phyloP scores from a whole-genome alignment of 2,888 invertebrate species.

The Tillus elongatus region DNA sequence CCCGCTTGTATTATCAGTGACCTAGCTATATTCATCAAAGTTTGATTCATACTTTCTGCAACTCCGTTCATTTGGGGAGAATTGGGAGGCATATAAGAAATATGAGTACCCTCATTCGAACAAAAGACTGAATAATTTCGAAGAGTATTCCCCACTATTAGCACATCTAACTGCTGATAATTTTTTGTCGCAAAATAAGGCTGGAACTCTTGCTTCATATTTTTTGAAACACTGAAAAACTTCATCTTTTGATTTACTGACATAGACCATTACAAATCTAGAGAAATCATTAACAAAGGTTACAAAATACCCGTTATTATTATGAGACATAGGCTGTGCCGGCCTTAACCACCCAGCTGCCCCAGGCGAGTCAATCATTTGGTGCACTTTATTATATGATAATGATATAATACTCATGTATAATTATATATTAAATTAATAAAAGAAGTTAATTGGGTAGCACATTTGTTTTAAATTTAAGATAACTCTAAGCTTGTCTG shows the following conservation, averaged over 20 bases:
- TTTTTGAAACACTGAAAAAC: slow-evolving; percentile 14
- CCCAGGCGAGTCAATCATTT: no score
- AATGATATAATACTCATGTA: no score
- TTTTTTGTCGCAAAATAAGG: slow-evolving; percentile 10
- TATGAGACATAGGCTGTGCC: no score
- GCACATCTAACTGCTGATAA: slow-evolving; percentile 8
- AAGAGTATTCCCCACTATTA: slow-evolving; percentile 8
- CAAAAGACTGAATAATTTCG: background rate
- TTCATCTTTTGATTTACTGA: slow-evolving; percentile 13
- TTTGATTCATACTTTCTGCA: slow-evolving; percentile 17
- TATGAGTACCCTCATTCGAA: slow-evolving; percentile 9
- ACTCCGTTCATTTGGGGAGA: slow-evolving; percentile 16
- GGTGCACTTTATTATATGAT: no score
- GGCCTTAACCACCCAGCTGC: no score
- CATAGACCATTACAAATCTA: slow-evolving; percentile 14
- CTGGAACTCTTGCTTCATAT: slow-evolving; percentile 10
- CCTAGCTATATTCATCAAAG: slow-evolving; percentile 14
- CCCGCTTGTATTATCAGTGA: slow-evolving; percentile 15
- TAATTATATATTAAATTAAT: no score
- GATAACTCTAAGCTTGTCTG: no score
- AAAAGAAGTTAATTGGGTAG: no score
- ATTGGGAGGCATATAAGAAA: slow-evolving; percentile 13
- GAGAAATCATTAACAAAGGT: slow-evolving; percentile 15
- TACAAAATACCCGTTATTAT: slow-evolving; percentile 10
- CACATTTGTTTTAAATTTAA: no score